Base-by-base conservation (phyloP, 1,140 invertebrate species). In the Trichonephila clavata region DNA sequence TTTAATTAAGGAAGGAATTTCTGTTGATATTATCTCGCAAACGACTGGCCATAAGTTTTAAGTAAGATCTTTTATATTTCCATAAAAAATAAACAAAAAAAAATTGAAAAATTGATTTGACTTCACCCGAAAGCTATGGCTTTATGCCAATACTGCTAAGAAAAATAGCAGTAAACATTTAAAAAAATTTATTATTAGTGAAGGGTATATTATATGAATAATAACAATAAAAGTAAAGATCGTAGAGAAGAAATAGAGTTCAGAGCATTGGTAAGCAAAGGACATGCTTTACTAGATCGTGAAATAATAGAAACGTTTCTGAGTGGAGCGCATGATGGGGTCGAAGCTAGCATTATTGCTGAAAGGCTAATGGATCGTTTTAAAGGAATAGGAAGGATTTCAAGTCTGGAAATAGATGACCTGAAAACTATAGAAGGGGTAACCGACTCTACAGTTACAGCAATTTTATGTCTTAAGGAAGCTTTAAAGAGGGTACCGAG, bases 371-470 rank as follows among this genome's bases (percentile, higher is more conserved):
- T 65, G 61, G 71, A 80, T 81, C 20, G n/a, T 71, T 90, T 20
- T 71, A 83, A 20, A 71, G 90, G 68, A 80, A 63, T 91, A 50
- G 90, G 89, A 84, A 43, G 39, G 43, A 91, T 91, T 91, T 91
- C 83, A 39, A 65, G 68, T 39, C 39, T 50, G 32, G 68, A 80
- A 91, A 91, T 91, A 13, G 89, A 91, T 80, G 68, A 80, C 61
- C 89, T 80, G 80, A 91, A 91, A 91, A 80, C 59, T 18, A 91
- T 91, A 80, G 39, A 91, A 27, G 89, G 89, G 59, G 39, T 91
- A 27, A 84, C 89, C 32, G 80, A 91, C 14, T 43, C 20, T 91
- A 27, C 89, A 80, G 89, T 43, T 24, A 27, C 68, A 91, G 59
- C 39, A 57, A 91, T 80, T 91, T 21, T 24, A 60, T 80, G 14